Percentiles rank a stretch among this genome's conserved stretches.
phyloP scores from a whole-genome alignment of 2,113 vertebrate species.

The Hippocampus abdominalis region DNA sequence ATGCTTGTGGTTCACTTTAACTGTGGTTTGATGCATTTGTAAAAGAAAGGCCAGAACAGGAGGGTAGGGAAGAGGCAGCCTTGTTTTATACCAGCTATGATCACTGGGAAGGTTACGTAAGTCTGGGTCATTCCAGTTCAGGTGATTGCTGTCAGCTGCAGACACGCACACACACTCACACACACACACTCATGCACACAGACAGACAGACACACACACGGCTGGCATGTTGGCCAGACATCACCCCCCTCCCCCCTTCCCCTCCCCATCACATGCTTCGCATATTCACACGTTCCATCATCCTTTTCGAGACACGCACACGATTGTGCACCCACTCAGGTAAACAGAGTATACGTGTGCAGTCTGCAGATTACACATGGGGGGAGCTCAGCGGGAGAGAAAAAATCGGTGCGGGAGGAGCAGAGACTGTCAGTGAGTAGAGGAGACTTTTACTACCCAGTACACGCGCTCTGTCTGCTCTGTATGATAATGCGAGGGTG shows the following conservation, averaged over 20 bases:
- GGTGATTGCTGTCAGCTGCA: conserved; percentile 70
- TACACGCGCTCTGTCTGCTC: conserved; percentile 74
- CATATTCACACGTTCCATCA: conserved; percentile 36
- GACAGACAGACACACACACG: conserved; percentile 5
- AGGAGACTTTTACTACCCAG: conserved; percentile 71
- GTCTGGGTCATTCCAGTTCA: conserved; percentile 62
- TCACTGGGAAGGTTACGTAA: conserved; percentile 54
- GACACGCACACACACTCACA: conserved; percentile 19
- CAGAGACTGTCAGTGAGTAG: conserved; percentile 50
- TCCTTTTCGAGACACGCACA: conserved; percentile 21
- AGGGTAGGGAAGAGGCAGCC: conserved; percentile 6
- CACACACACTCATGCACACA: conserved; percentile 14
- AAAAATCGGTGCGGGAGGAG: conserved; percentile 23
- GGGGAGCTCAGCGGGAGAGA: conserved; percentile 62
- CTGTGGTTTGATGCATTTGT: background rate
- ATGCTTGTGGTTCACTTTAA: background rate
- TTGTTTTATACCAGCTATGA: conserved; percentile 34
- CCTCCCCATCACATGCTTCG: conserved; percentile 22
- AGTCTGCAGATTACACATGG: conserved; percentile 64
- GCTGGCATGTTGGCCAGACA: conserved; percentile 39
- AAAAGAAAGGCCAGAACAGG: background rate
- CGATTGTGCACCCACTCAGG: conserved; percentile 41
- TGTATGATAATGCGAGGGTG: conserved; percentile 72
- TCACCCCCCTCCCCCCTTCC: background rate
- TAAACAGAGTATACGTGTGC: conserved; percentile 65